phyloP scores from a whole-genome alignment of 2,113 vertebrate species.

The Nesoenas mayeri region DNA sequence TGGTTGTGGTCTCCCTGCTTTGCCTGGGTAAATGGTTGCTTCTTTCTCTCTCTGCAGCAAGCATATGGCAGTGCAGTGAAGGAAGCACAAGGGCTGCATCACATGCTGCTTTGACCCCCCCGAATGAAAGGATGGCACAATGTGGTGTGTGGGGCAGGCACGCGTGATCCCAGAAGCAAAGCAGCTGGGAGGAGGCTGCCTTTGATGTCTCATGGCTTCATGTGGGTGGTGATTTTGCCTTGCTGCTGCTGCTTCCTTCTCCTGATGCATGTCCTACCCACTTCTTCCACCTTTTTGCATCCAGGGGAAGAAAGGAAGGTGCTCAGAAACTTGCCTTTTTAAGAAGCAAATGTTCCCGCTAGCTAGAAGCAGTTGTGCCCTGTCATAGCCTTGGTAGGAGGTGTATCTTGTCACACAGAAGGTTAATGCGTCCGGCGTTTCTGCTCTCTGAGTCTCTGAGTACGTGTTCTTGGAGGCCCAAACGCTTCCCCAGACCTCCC shows the following conservation, averaged over 20 bases:
- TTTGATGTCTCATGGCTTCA: neutral
- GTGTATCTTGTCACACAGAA: neutral
- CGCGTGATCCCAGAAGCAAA: rapidly evolving
- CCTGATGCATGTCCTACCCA: neutral
- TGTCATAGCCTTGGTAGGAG: neutral
- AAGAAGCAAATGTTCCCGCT: neutral
- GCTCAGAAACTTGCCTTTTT: neutral
- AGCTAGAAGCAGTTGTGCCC: neutral
- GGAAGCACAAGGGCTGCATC: neutral
- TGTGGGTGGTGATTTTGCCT: neutral
- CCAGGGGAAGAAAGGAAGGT: neutral
- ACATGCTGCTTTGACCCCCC: neutral
- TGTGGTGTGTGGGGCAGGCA: neutral
- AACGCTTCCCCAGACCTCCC: slow-evolving; percentile 21
- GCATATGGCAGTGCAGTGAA: neutral
- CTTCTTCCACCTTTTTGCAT: neutral
- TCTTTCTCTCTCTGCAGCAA: neutral
- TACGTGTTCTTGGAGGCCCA: neutral
- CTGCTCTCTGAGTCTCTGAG: neutral
- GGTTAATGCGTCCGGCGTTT: rapidly evolving
- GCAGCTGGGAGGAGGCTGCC: neutral
- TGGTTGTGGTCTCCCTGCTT: neutral
- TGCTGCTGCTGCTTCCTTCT: neutral
- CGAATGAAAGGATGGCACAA: neutral
- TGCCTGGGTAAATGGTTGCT: neutral